Evolutionary conservation across 92 coral and sea anemone genomes (phyloP), one percentile per base, ranked within the genome.

Genomic region (Siderastrea radians): DNA sequence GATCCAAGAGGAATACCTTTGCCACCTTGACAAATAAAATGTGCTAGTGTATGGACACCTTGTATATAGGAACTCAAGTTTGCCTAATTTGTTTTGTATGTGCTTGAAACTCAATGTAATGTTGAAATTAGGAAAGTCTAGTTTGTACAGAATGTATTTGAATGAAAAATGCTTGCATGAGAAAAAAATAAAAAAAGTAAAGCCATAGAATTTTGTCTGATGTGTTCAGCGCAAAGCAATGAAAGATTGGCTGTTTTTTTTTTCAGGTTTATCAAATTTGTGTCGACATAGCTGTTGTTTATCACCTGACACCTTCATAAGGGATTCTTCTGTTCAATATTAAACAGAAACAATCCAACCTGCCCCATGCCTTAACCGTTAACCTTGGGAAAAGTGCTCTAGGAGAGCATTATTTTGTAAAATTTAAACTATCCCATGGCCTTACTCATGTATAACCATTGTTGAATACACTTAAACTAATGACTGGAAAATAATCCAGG

Each of bases 1-100:
- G 99, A 97, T 43, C 94, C 98, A 19, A 84, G 99, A 60, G 98
- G 98, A 81, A 95, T 97, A 86, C 95, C 99, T 62, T 66, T 97
- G 26, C 96, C 98, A 8, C 95, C 99, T 8, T 96, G 84, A 88
- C 68, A 50, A 53, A 38, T 16, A 12, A 3, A 14, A 2, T 58
- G 46, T 17, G 59, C 17, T 12, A 74, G 55, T 69, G 81, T 77
- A 74, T n/a, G n/a, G 26, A 61, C 16, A 15, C 66, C 66, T 14
- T 69, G 81, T 58, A 77, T 38, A 77, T 59, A 79, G 8, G 55
- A 15, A 47, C 10, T 7, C 1, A 10, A 19, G 4, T 4, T 79
- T 63, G 38, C 16, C 43, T 43, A n/a, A n/a, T 7, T 9, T 14
- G 8, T 38, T 67, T 19, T 9, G 4, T 43, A 7, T 67, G 48